Percentiles rank a stretch among this genome's conserved stretches.
Evolutionary conservation across 2,113 vertebrate species (phyloP).

Genomic region (Pituophis catenifer): DNA sequence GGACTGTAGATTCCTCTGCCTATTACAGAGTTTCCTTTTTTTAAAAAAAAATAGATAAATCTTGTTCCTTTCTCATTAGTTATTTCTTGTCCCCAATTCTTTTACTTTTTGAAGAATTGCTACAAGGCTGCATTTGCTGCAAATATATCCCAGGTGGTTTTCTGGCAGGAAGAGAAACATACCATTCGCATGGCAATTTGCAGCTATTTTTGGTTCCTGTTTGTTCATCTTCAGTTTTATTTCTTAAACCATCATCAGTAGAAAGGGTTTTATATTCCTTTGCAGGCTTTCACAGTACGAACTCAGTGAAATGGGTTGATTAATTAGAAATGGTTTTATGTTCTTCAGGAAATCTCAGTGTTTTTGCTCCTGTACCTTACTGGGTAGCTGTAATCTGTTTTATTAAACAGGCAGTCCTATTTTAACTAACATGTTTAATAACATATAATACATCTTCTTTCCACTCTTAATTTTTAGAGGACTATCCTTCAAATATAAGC

Average conservation of each 20-base stretch:
- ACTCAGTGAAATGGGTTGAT: background rate
- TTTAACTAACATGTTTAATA: fast-evolving
- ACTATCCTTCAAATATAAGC: background rate
- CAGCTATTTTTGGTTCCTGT: background rate
- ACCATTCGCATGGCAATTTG: background rate
- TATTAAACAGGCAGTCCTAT: background rate
- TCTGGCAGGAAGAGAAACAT: background rate
- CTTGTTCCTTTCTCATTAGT: background rate
- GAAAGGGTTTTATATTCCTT: background rate
- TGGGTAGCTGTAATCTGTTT: background rate
- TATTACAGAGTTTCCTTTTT: background rate
- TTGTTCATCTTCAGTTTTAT: background rate
- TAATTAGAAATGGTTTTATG: background rate
- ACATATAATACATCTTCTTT: background rate
- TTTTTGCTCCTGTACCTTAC: background rate
- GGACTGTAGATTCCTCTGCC: background rate
- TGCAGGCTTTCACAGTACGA: background rate
- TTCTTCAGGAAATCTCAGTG: background rate
- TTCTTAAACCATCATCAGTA: background rate
- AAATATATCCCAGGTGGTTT: background rate
- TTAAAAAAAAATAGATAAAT: background rate
- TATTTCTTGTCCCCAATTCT: background rate
- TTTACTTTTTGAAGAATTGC: background rate
- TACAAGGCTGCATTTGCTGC: background rate
- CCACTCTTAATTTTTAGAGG: background rate